Conservation (phyloP, 1,140 invertebrate species). For the Dolichoris vasculosae region DNA sequence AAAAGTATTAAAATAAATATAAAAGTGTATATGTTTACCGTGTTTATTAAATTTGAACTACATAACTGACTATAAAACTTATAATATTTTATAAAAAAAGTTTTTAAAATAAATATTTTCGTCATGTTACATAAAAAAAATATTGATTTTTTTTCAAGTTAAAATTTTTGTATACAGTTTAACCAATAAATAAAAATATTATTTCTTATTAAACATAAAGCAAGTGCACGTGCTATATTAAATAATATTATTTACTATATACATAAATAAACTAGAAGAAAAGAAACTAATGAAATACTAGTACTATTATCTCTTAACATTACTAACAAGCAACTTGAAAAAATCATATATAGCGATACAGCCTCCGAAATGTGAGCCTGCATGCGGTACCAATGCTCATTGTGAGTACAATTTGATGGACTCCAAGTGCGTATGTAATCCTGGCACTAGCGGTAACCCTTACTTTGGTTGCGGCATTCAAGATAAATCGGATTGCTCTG, state of each 20-base stretch:
- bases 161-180: no score
- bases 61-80: no score
- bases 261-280: background rate
- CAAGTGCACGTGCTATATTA: background rate
- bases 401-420: constrained; percentile 85
- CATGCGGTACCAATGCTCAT: constrained; percentile 88
- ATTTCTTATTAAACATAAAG: no score
- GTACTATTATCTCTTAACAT: background rate
- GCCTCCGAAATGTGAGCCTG: constrained; percentile 85
- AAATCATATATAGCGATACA: constrained; percentile 79
- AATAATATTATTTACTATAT: background rate
- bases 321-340: constrained; percentile 5
- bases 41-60: no score
- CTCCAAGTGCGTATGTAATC: constrained; percentile 89
- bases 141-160: no score
- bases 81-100: no score
- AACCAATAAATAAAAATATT: no score
- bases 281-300: background rate
- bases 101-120: no score
- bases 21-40: no score
- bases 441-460: constrained; percentile 89
- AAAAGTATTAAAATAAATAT: no score
- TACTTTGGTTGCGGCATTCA: constrained; percentile 85
- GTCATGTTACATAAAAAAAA: no score
- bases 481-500: constrained; percentile 82